Percentiles rank a stretch among this genome's conserved stretches.
Evolutionary conservation across 2,113 vertebrate genomes (phyloP).

Genomic region (Centropus unirufus): DNA sequence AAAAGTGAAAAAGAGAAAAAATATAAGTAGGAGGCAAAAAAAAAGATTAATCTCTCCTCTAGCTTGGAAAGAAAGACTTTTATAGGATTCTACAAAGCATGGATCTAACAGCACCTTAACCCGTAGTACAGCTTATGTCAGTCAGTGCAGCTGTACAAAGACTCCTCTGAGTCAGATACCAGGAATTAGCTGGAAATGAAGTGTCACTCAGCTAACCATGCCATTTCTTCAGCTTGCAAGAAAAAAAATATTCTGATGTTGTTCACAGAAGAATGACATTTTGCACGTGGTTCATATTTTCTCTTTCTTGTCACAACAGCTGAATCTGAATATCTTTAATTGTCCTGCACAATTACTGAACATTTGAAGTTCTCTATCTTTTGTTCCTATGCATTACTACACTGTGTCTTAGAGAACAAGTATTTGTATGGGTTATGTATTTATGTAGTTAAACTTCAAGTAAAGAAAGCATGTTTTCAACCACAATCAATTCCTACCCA

Average conservation of each 20-base stretch:
- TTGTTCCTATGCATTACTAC: neutral
- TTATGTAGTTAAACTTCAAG: neutral
- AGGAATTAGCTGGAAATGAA: constrained; percentile 15
- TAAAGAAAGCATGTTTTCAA: neutral
- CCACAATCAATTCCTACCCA: neutral
- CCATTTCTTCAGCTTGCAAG: neutral
- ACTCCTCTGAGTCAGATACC: neutral
- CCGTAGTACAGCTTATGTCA: neutral
- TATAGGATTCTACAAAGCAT: neutral
- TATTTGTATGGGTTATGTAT: neutral
- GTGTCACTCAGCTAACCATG: neutral
- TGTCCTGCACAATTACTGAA: neutral
- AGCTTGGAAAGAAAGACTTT: neutral
- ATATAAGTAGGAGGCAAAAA: too few species aligned
- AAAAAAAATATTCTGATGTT: neutral
- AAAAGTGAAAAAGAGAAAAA: too few species aligned
- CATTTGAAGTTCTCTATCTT: neutral
- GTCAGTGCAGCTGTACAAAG: neutral
- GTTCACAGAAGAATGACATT: neutral
- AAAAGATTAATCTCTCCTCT: neutral
- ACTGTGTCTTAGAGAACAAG: neutral
- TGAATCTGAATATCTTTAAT: constrained; percentile 21
- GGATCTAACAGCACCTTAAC: neutral
- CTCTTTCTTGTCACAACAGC: neutral
- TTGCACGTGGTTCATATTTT: neutral